phyloP scores from a whole-genome alignment of 2,888 invertebrate species.

The Drosophila suboccidentalis region DNA sequence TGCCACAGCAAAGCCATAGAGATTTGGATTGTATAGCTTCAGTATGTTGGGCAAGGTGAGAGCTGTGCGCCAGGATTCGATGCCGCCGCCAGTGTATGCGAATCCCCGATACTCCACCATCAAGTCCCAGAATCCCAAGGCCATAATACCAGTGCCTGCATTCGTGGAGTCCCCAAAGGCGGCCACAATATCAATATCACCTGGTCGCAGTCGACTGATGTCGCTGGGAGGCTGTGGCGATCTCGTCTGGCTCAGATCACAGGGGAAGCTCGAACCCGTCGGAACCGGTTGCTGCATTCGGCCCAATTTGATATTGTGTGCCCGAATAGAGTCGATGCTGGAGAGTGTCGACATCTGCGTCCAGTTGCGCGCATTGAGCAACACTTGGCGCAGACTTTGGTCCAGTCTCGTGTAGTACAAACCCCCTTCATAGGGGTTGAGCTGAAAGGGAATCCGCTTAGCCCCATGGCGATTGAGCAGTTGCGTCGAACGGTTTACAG shows the following conservation, averaged over 20 bases:
- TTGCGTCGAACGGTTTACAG: slow-evolving; percentile 29
- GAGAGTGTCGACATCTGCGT: slow-evolving; percentile 29
- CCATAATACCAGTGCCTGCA: slow-evolving; percentile 86
- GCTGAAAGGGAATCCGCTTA: slow-evolving; percentile 16
- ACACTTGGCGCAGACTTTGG: slow-evolving; percentile 10
- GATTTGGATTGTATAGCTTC: slow-evolving; percentile 88
- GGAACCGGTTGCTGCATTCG: slow-evolving; percentile 33
- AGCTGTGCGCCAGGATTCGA: slow-evolving; percentile 86
- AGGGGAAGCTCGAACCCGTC: slow-evolving; percentile 20
- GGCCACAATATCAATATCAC: slow-evolving; percentile 88
- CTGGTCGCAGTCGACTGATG: slow-evolving; percentile 87
- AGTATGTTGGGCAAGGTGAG: slow-evolving; percentile 88
- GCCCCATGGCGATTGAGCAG: slow-evolving; percentile 25
- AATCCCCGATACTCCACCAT: slow-evolving; percentile 86
- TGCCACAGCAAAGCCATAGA: slow-evolving; percentile 87
- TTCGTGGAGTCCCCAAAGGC: slow-evolving; percentile 88
- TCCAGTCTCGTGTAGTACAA: slow-evolving; percentile 44
- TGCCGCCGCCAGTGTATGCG: slow-evolving; percentile 86
- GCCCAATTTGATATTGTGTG: slow-evolving; percentile 5
- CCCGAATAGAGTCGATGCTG: slow-evolving; percentile 27
- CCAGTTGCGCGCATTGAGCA: slow-evolving; percentile 33
- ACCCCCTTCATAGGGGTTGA: background rate
- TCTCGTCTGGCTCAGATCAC: slow-evolving; percentile 29
- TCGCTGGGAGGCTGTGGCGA: slow-evolving; percentile 84
- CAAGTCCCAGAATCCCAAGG: slow-evolving; percentile 73